Conservation (phyloP, 1,140 invertebrate species). For the Psix sp. region DNA sequence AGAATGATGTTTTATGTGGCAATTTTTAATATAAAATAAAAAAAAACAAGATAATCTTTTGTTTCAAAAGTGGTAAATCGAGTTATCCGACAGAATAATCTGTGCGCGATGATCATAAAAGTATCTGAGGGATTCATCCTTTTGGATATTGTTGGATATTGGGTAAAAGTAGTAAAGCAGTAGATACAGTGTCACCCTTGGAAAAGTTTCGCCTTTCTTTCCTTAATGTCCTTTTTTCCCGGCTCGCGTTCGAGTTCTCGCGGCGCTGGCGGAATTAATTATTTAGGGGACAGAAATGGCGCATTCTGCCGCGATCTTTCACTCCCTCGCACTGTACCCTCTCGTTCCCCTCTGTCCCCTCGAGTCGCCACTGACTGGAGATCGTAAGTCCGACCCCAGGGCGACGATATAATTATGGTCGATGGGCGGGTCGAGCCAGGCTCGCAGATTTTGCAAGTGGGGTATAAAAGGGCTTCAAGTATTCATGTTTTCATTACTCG, state of each 20-base stretch:
- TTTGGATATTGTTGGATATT: conserved; percentile 34
- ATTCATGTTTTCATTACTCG: conserved; percentile 76
- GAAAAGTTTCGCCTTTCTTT: conserved; percentile 48
- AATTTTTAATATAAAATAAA: too few species aligned
- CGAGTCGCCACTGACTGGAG: conserved; percentile 61
- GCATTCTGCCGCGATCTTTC: conserved; percentile 55
- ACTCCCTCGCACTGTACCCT: conserved; percentile 27
- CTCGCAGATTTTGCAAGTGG: conserved; percentile 56
- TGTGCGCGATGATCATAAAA: too few species aligned
- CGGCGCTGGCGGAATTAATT: conserved; percentile 75
- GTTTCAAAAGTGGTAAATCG: too few species aligned
- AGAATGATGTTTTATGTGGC: too few species aligned
- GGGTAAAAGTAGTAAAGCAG: conserved; percentile 36
- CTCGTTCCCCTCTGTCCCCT: conserved; percentile 17
- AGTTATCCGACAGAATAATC: too few species aligned
- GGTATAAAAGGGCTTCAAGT: conserved; percentile 69
- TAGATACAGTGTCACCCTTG: conserved; percentile 42
- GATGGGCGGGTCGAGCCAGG: conserved; percentile 63
- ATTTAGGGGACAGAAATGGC: conserved; percentile 77
- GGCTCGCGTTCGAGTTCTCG: conserved; percentile 68
- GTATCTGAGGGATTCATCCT: conserved; percentile 26
- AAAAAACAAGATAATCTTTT: too few species aligned
- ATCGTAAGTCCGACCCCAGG: conserved; percentile 68
- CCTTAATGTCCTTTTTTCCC: conserved; percentile 42
- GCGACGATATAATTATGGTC: conserved; percentile 75